These are phyloP conservation scores for Variabilichromis moorii DNA, from an alignment of 2,113 vertebrate genomes.

Conservation along the genomic window DNA sequence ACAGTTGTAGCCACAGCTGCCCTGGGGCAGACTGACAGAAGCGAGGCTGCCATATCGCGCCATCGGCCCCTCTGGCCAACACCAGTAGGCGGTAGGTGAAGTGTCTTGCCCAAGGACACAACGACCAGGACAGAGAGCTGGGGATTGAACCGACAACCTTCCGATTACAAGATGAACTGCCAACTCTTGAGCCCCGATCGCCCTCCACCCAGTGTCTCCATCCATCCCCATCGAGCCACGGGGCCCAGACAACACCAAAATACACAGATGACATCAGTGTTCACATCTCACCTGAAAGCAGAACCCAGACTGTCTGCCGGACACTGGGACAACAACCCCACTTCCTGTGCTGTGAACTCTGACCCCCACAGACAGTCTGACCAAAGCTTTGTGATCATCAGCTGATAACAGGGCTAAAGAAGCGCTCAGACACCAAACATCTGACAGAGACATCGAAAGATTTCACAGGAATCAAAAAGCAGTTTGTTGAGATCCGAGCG, in stretches of 20 bases:
- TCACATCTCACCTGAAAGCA: not conserved
- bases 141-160: fast-evolving
- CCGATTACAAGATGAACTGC: not conserved
- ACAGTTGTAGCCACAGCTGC: fast-evolving
- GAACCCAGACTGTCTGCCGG: not conserved
- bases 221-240: not conserved
- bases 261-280: not conserved
- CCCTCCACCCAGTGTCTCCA: not conserved
- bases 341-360: not conserved
- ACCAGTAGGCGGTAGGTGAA: fast-evolving
- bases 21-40: fast-evolving
- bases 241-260: not conserved
- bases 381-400: not conserved
- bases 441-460: not conserved
- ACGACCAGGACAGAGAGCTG: fast-evolving
- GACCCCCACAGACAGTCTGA: not conserved
- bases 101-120: not conserved
- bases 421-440: not conserved
- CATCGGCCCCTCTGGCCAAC: fast-evolving
- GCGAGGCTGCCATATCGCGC: fast-evolving
- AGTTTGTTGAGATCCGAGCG: not conserved
- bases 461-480: not conserved
- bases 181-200: not conserved
- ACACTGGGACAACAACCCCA: not conserved
- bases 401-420: not conserved